Conservation (phyloP, 2,113 vertebrate species). For the Mirounga angustirostris region DNA sequence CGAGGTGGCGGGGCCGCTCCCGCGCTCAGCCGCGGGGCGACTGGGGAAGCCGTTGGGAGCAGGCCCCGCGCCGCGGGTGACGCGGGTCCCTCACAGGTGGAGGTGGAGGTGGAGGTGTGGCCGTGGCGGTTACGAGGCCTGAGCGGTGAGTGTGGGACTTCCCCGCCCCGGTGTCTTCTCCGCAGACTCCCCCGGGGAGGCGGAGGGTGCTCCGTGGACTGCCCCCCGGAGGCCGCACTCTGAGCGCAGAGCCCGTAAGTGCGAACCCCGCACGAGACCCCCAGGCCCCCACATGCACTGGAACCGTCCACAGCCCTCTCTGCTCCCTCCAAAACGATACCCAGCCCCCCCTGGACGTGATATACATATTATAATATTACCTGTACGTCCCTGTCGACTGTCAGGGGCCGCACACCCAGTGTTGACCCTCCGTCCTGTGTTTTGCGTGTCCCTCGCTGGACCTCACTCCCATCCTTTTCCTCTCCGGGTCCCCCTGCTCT, state of each 20-base stretch:
- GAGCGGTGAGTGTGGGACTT: background rate
- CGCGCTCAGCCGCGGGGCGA: fast-evolving
- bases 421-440: background rate
- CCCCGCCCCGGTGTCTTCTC: background rate
- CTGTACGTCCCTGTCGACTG: background rate
- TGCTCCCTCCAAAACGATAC: background rate
- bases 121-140: background rate
- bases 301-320: background rate
- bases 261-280: background rate
- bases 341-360: background rate
- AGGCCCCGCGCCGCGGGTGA: fast-evolving
- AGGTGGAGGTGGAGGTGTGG: background rate
- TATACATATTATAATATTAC: background rate
- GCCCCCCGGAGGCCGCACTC: background rate
- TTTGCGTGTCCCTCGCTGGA: background rate
- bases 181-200: background rate
- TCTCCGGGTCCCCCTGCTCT: background rate
- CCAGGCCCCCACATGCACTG: background rate
- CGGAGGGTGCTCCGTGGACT: background rate
- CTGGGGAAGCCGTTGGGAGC: background rate
- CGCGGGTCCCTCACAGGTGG: background rate
- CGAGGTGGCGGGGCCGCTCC: background rate
- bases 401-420: background rate
- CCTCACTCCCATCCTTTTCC: background rate
- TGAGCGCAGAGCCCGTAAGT: background rate